Evolutionary conservation across 2,113 vertebrate species (phyloP), one percentile per base, ranked within the genome.

Genomic region (Eretmochelys imbricata): DNA sequence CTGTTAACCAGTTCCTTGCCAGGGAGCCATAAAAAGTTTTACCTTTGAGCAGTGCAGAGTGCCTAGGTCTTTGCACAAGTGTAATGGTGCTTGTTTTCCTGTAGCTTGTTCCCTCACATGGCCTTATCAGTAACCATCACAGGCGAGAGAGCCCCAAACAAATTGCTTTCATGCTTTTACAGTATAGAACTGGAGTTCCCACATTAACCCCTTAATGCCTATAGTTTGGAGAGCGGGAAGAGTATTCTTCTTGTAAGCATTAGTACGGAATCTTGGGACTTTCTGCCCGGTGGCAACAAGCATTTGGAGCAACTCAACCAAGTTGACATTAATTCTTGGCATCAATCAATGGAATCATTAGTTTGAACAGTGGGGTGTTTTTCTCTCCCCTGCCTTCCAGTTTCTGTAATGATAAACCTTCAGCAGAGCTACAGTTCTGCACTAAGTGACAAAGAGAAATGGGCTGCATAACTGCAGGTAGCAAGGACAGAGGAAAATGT

Each of bases 401-500:
- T 84, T 96, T 78, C 93, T 87, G 89, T 59, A 55, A 76, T 91
- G 92, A 94, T 92, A 96, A 96, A 97, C 96, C 87, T 96, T 79
- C 53, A 55, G n/a, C 0, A 17, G 50, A 93, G 85, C 81, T 79
- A 20, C 3, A 42, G 69, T 50, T 97, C 93, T 95, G 89, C 88
- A 93, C 81, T 92, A 96, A 95, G 72, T 89, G 96, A 96, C 97
- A 95, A 62, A 91, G 93, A 97, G 95, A 94, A 96, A 97, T 94
- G 91, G 87, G 80, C 81, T 95, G 84, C 5, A 11, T 80, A 94
- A 50, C 93, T 79, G 51, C 75, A 79, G 83, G 85, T 91, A 96
- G 85, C 85, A 96, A 95, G 94, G 95, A 87, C 42, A 82, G 89
- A 87, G 89, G 79, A 88, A 97, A 97, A 97, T 91, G 75, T 97